phyloP scores from a whole-genome alignment of 2,797 vertebrate genomes.

The Onychomys torridus region DNA sequence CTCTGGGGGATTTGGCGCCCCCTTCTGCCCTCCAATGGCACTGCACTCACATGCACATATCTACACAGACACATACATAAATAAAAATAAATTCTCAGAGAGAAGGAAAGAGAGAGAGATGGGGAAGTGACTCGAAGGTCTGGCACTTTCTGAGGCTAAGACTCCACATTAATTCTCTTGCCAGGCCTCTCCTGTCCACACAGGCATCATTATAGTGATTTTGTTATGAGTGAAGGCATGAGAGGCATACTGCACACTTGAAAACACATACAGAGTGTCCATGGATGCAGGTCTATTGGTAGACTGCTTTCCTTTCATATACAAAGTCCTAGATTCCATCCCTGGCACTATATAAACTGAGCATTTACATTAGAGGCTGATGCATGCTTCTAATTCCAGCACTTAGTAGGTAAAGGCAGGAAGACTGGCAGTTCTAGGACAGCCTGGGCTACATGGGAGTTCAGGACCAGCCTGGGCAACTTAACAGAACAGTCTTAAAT shows the following conservation, averaged over 20 bases:
- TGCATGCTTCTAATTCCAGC: neutral
- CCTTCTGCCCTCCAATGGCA: neutral
- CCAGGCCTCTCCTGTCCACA: rapidly evolving
- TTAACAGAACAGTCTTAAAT: neutral
- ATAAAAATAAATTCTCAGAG: neutral
- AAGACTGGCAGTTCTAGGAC: neutral
- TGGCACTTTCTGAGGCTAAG: neutral
- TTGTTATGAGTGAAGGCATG: rapidly evolving
- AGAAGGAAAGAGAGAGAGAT: too few species aligned
- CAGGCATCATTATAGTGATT: neutral
- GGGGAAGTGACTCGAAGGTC: neutral
- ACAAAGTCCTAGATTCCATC: neutral
- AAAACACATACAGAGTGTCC: neutral
- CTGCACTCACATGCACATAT: neutral
- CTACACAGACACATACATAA: neutral
- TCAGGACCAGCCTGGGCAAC: neutral
- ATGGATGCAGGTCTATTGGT: too few species aligned
- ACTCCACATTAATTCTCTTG: neutral
- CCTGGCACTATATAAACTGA: too few species aligned
- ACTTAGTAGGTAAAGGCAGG: neutral
- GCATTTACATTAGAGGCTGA: neutral
- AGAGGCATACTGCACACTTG: rapidly evolving
- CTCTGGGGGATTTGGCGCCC: too few species aligned
- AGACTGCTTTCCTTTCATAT: neutral
- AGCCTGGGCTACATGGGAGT: neutral